Conservation (phyloP, 2,797 vertebrate genomes). For the Tolypeutes matacus region DNA sequence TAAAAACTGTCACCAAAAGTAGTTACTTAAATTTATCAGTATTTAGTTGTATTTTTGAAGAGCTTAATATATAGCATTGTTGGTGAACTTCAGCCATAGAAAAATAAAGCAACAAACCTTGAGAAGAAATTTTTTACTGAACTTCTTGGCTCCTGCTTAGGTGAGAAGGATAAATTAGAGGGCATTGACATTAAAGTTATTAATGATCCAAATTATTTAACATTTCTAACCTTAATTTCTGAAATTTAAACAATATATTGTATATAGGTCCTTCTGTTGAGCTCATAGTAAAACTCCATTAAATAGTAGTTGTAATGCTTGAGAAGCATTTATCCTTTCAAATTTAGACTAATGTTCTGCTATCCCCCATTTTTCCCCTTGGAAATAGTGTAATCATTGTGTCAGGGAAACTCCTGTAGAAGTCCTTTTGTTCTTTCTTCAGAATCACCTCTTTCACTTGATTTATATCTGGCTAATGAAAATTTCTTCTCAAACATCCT, state of each 20-base stretch:
- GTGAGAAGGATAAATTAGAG: conserved; percentile 4
- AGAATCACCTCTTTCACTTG: neutral
- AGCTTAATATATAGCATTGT: neutral
- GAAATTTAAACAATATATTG: neutral
- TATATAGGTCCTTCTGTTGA: neutral
- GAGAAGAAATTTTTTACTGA: conserved; percentile 25
- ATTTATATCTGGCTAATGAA: conserved; percentile 28
- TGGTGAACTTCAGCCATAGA: conserved; percentile 17
- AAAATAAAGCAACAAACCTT: conserved; percentile 16
- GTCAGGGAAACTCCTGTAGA: neutral
- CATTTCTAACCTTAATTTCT: conserved; percentile 24
- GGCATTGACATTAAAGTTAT: conserved; percentile 1
- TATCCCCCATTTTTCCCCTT: neutral
- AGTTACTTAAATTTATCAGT: neutral
- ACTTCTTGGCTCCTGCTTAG: neutral
- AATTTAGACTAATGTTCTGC: neutral
- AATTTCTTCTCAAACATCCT: conserved; percentile 46
- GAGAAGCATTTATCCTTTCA: neutral
- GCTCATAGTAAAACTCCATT: neutral
- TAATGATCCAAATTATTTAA: conserved; percentile 46
- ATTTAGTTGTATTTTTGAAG: neutral
- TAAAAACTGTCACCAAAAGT: neutral
- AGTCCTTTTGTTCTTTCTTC: neutral
- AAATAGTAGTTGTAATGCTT: neutral
- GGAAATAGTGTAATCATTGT: neutral